A percentile compares a stretch with the other conserved stretches of the same genome.
These are phyloP conservation scores for Phengaris arion DNA, from an alignment of 2,888 invertebrate species.

Conservation along the genomic window DNA sequence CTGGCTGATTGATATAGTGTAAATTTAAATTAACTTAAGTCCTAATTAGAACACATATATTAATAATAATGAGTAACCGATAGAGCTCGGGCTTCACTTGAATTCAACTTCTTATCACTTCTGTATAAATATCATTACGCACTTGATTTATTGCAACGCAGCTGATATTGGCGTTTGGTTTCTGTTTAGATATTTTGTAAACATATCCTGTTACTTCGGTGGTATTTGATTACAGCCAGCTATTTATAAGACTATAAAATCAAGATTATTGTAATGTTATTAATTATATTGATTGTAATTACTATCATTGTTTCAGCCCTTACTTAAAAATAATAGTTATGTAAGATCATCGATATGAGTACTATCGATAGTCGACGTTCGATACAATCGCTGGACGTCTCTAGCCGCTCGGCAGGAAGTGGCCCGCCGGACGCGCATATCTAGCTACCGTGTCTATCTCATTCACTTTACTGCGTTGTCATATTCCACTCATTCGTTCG, in stretches of 20 bases:
- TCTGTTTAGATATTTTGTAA: constrained; percentile 1
- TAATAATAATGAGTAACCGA: neutral
- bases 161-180: constrained; percentile 6
- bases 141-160: neutral
- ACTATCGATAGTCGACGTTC: constrained; percentile 39
- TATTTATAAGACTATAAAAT: neutral
- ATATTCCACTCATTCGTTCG: constrained; percentile 57
- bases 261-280: no score
- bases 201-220: neutral
- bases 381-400: constrained; percentile 38
- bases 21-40: neutral
- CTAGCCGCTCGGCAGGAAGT: constrained; percentile 60
- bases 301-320: neutral
- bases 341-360: neutral
- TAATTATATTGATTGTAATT: no score
- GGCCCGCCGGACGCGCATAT: constrained; percentile 69
- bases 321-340: neutral
- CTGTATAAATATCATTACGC: constrained; percentile 4
- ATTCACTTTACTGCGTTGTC: constrained; percentile 61
- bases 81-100: constrained; percentile 1
- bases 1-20: no score
- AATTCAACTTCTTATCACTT: constrained; percentile 10
- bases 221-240: neutral
- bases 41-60: neutral
- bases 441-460: constrained; percentile 73